Evolutionary conservation across 2,113 vertebrate genomes (phyloP).

Genomic region (Okapia johnstoni): DNA sequence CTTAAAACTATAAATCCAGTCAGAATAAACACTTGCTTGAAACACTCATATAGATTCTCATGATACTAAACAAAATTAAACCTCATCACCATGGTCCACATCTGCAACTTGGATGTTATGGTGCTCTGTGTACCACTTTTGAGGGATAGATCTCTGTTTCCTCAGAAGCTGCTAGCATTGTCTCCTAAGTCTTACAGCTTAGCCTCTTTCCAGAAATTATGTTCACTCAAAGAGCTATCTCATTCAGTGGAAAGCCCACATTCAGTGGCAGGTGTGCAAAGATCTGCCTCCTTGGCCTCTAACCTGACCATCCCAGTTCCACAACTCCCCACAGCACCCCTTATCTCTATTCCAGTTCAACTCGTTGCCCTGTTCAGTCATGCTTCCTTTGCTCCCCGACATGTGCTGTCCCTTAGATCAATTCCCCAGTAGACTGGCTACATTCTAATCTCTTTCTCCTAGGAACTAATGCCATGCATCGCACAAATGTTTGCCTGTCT

Average conservation of each 20-base stretch:
- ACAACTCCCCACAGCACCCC: fast-evolving
- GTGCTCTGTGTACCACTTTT: neutral
- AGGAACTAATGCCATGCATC: neutral
- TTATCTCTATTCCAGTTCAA: neutral
- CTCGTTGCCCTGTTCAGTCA: fast-evolving
- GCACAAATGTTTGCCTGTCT: neutral
- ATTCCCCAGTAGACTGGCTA: neutral
- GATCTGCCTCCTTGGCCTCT: neutral
- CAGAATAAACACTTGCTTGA: neutral
- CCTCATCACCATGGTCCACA: neutral
- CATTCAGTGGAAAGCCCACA: neutral
- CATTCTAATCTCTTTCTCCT: neutral
- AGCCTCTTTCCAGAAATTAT: neutral
- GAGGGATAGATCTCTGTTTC: neutral
- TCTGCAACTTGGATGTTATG: neutral
- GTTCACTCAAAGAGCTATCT: neutral
- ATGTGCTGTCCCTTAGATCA: neutral
- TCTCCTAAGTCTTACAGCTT: neutral
- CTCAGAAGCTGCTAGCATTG: neutral
- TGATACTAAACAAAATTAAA: neutral
- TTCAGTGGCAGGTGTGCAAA: fast-evolving
- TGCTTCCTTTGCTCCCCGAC: neutral
- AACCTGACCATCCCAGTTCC: neutral
- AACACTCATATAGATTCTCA: neutral
- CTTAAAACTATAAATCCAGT: neutral